A percentile compares a stretch with the other conserved stretches of the same genome.
Conservation (phyloP, 2,888 invertebrate genomes). For the Drosophila anceps region DNA sequence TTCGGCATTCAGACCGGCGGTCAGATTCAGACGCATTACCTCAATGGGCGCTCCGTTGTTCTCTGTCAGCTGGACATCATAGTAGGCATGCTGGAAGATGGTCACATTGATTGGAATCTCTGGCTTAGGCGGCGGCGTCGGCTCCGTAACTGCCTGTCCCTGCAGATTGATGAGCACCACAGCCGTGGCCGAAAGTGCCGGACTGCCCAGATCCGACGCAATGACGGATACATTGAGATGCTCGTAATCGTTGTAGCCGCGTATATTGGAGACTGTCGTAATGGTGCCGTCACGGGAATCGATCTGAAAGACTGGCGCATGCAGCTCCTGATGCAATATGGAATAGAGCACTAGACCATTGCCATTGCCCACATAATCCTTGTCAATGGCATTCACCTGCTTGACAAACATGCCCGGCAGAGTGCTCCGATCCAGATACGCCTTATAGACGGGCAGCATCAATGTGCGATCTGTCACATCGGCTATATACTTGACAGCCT, state of each 20-base stretch:
- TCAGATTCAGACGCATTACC: constrained; percentile 91
- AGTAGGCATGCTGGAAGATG: constrained; percentile 90
- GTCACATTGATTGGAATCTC: constrained; percentile 64
- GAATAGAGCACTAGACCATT: constrained; percentile 93
- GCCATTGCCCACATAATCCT: constrained; percentile 94
- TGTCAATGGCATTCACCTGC: constrained; percentile 93
- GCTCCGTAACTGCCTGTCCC: constrained; percentile 80
- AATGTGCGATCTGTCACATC: constrained; percentile 72
- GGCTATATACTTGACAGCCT: constrained; percentile 73
- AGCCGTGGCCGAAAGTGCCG: constrained; percentile 92
- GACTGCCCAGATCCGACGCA: constrained; percentile 94
- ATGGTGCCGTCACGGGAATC: constrained; percentile 94
- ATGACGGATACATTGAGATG: constrained; percentile 91
- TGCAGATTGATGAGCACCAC: constrained; percentile 89
- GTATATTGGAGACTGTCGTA: constrained; percentile 89
- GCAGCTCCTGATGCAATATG: constrained; percentile 88
- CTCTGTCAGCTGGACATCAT: constrained; percentile 93
- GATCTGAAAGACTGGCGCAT: constrained; percentile 89
- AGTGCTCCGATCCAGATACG: constrained; percentile 90
- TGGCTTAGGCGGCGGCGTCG: constrained; percentile 56
- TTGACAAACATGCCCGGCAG: constrained; percentile 91
- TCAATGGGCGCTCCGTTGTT: constrained; percentile 91
- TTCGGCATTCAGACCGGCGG: constrained; percentile 88
- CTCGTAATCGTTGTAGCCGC: constrained; percentile 84
- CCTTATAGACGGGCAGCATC: constrained; percentile 90